Percentiles rank a stretch among this genome's conserved stretches.
phyloP scores from a whole-genome alignment of 2,888 invertebrate genomes.

The Apomyelois bistriatella region DNA sequence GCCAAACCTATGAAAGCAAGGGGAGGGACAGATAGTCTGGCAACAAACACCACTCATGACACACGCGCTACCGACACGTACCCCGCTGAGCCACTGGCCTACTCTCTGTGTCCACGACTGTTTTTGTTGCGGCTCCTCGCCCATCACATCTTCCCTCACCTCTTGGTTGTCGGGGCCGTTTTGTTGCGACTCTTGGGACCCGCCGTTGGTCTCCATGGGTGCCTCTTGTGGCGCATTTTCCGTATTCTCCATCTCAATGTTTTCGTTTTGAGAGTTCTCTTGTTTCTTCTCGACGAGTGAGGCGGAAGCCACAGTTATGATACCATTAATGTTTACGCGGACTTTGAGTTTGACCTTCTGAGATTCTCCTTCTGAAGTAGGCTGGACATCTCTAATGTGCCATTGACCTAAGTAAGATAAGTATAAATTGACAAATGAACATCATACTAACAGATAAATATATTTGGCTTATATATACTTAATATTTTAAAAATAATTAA shows the following conservation, averaged over 20 bases:
- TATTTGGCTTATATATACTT: too few relatives aligned
- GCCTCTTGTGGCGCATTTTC: conserved; percentile 64
- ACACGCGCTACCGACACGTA: conserved; percentile 80
- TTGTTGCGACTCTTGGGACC: conserved; percentile 60
- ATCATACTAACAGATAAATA: too few relatives aligned
- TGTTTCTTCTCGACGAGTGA: conserved; percentile 89
- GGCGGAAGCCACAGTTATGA: conserved; percentile 93
- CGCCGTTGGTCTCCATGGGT: conserved; percentile 75
- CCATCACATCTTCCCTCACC: conserved; percentile 72
- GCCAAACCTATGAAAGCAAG: too few relatives aligned
- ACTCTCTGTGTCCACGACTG: conserved; percentile 86
- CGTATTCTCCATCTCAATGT: conserved; percentile 67
- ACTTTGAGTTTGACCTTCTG: conserved; percentile 98
- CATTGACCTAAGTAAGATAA: conserved; percentile 80
- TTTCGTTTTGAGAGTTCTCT: conserved; percentile 61
- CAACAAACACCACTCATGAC: conserved; percentile 66
- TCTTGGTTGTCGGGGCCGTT: conserved; percentile 71
- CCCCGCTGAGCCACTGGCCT: conserved; percentile 86
- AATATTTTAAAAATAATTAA: too few relatives aligned
- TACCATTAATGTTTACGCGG: conserved; percentile 95
- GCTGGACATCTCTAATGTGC: conserved; percentile 89
- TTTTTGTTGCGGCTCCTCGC: conserved; percentile 70
- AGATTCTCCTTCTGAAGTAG: conserved; percentile 93
- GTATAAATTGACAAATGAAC: neutral
- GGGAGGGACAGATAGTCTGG: conserved; percentile 22